These are phyloP conservation scores for Netelia inedita DNA, from an alignment of 2,888 invertebrate species.

Conservation along the genomic window DNA sequence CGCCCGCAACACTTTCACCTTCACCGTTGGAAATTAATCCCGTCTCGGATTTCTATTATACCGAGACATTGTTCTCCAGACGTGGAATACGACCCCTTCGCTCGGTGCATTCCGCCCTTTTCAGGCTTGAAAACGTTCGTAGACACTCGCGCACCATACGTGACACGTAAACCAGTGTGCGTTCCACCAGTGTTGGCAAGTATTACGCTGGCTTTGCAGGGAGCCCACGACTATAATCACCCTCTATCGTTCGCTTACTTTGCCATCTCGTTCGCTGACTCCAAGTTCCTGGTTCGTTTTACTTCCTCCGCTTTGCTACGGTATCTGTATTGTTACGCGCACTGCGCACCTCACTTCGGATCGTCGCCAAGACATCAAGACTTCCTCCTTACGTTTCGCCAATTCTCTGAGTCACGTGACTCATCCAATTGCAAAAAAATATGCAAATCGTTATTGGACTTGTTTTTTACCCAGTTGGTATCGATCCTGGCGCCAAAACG, in stretches of 20 bases:
- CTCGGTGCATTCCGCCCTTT: constrained; percentile 34
- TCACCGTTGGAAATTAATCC: constrained; percentile 49
- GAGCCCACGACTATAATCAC: constrained; percentile 4
- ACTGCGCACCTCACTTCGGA: no score
- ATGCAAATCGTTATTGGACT: not conserved
- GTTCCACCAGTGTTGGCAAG: not conserved
- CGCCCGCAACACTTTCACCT: constrained; percentile 6
- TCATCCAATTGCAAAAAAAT: not conserved
- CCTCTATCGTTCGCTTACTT: constrained; percentile 10
- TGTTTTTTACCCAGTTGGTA: not conserved
- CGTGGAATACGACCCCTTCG: constrained; percentile 46
- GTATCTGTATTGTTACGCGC: no score
- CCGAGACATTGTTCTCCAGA: constrained; percentile 51
- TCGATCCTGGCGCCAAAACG: constrained; percentile 41
- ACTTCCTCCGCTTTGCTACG: constrained; percentile 1
- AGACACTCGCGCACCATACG: not conserved
- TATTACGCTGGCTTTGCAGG: constrained; percentile 5
- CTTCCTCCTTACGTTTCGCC: not conserved
- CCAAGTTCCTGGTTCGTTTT: constrained; percentile 11
- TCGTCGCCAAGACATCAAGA: no score
- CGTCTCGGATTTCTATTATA: constrained; percentile 58
- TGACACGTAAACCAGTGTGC: constrained; percentile 1
- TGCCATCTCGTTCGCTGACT: constrained; percentile 22
- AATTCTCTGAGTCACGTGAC: not conserved
- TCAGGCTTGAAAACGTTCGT: constrained; percentile 36